Percentiles rank a stretch among this genome's conserved stretches.
phyloP scores from a whole-genome alignment of 2,113 vertebrate species.

The Syngnathus floridae region DNA sequence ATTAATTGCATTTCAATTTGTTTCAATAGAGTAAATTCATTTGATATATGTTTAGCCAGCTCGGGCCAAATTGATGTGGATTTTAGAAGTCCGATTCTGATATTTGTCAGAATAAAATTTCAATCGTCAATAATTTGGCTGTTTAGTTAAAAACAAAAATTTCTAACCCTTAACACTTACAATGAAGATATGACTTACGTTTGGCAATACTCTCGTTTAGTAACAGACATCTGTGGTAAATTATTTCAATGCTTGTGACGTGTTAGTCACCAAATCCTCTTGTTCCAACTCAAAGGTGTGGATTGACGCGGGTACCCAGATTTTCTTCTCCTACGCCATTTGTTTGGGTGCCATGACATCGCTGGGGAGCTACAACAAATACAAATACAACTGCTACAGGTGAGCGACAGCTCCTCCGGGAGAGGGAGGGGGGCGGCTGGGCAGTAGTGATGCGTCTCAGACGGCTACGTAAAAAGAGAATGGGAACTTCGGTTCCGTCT shows the following conservation, averaged over 20 bases:
- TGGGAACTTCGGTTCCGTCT: constrained; percentile 69
- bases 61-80: too few species aligned
- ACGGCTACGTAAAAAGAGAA: constrained; percentile 59
- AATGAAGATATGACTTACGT: too few species aligned
- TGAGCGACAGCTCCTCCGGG: constrained; percentile 57
- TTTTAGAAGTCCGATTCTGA: too few species aligned
- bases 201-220: too few species aligned
- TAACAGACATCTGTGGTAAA: too few species aligned
- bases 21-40: too few species aligned
- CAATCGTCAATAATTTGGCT: too few species aligned
- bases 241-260: background rate
- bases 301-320: constrained; percentile 98
- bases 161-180: too few species aligned
- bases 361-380: constrained; percentile 98
- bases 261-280: background rate
- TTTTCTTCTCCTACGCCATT: constrained; percentile 99
- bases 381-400: constrained; percentile 99
- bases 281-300: constrained; percentile 78
- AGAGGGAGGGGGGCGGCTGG: background rate
- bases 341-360: constrained; percentile 98
- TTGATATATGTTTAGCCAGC: too few species aligned
- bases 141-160: too few species aligned
- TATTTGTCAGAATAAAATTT: too few species aligned
- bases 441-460: constrained; percentile 59
- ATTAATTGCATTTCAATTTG: too few species aligned